phyloP scores from a whole-genome alignment of 2,797 vertebrate species.

The Euthynnus affinis region DNA sequence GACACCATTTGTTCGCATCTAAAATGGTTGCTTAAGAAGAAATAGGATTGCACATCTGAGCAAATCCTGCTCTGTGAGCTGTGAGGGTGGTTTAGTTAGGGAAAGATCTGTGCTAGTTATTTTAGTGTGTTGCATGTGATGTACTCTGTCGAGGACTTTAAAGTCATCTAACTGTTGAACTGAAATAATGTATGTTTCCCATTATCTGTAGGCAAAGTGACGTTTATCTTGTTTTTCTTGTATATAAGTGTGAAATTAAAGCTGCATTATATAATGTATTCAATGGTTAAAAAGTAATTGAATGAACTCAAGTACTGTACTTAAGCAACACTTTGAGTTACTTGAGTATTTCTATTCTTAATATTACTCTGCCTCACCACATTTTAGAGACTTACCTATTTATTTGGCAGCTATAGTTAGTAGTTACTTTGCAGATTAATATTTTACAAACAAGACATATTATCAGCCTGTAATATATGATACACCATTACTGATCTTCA shows the following conservation, averaged over 20 bases:
- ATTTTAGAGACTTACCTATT: too few species aligned
- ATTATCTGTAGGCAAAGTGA: not conserved
- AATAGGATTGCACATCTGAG: conserved; percentile 63
- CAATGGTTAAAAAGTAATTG: not conserved
- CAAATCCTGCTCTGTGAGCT: conserved; percentile 50
- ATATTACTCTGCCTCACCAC: not conserved
- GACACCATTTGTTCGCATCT: conserved; percentile 71
- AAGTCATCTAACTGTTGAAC: conserved; percentile 19
- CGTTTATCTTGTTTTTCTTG: not conserved
- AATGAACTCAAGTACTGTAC: too few species aligned
- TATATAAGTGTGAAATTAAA: conserved; percentile 13
- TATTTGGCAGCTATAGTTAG: not conserved
- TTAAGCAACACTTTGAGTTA: too few species aligned
- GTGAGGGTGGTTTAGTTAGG: conserved; percentile 30
- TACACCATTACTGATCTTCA: too few species aligned
- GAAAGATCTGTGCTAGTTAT: conserved; percentile 11
- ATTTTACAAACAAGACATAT: not conserved
- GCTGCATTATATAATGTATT: not conserved
- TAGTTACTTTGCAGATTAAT: not conserved
- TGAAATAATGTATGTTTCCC: not conserved
- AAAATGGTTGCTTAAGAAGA: conserved; percentile 70
- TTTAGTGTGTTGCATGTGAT: conserved; percentile 33
- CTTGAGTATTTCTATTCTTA: not conserved
- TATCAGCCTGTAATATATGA: not conserved
- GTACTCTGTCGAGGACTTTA: conserved; percentile 20